Percentiles rank a stretch among this genome's conserved stretches.
These are phyloP conservation scores for Empidonax traillii DNA, from an alignment of 2,113 vertebrate species.

Conservation along the genomic window DNA sequence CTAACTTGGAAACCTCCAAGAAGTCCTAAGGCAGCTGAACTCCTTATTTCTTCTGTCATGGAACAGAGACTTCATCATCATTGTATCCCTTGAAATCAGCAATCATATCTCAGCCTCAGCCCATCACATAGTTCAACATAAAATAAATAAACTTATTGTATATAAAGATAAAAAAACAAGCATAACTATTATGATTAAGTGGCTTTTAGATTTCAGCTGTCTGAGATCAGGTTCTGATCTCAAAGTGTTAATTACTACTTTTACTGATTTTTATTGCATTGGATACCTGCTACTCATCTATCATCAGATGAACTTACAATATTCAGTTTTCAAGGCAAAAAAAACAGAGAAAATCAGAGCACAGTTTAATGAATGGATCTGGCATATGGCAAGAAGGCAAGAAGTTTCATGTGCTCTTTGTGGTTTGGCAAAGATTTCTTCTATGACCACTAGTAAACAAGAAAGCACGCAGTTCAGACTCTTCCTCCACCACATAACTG, in stretches of 20 bases:
- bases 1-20: not conserved
- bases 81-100: not conserved
- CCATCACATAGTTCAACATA: not conserved
- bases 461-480: not conserved
- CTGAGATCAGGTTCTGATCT: not conserved
- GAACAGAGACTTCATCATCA: not conserved
- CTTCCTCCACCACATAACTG: not conserved
- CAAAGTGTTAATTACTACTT: not conserved
- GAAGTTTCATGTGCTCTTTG: not conserved
- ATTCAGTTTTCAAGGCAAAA: not conserved
- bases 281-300: not conserved
- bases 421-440: not conserved
- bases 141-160: not conserved
- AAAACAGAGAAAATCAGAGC: not conserved
- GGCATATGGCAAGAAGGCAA: not conserved
- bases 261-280: not conserved
- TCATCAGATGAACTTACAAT: not conserved
- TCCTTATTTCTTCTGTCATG: not conserved
- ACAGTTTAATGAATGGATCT: not conserved
- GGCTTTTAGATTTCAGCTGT: not conserved
- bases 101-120: not conserved
- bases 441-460: not conserved
- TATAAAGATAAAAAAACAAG: not conserved
- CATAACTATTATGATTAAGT: not conserved
- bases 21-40: not conserved